A percentile compares a stretch with the other conserved stretches of the same genome.
phyloP scores from a whole-genome alignment of 2,888 invertebrate species.

The Tanypteryx hageni region DNA sequence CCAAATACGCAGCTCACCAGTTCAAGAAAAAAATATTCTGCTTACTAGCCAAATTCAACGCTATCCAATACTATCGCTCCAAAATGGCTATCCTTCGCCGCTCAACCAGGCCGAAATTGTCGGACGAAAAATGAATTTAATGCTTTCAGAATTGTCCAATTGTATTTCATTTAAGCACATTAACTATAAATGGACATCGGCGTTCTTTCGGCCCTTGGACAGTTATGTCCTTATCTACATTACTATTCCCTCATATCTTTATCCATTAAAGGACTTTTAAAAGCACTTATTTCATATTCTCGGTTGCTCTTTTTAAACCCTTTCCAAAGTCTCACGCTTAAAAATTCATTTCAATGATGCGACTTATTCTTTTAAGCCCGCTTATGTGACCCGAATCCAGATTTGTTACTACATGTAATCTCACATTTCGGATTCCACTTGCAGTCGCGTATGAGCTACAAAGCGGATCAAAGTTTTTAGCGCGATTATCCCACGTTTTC shows the following conservation, averaged over 20 bases:
- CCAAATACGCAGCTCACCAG: no score
- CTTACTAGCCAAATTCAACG: no score
- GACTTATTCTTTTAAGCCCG: background rate
- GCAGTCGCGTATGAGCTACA: background rate
- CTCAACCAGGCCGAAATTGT: no score
- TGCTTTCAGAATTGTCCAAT: no score
- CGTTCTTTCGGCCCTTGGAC: no score
- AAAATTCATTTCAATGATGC: background rate
- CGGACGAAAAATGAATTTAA: no score
- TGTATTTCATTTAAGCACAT: no score
- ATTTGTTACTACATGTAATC: background rate
- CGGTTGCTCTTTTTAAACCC: background rate
- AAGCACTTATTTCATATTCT: background rate
- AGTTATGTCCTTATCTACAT: no score
- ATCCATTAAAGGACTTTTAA: background rate
- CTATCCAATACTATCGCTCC: no score
- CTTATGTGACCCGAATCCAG: constrained; percentile 5
- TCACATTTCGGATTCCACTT: background rate
- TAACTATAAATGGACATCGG: no score
- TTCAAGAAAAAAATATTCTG: no score
- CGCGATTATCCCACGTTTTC: background rate
- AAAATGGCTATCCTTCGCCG: no score
- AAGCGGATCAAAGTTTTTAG: constrained; percentile 20
- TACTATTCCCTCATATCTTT: background rate
- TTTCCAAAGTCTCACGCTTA: background rate